phyloP scores from a whole-genome alignment of 2,113 vertebrate genomes.

The Heterochromis multidens region DNA sequence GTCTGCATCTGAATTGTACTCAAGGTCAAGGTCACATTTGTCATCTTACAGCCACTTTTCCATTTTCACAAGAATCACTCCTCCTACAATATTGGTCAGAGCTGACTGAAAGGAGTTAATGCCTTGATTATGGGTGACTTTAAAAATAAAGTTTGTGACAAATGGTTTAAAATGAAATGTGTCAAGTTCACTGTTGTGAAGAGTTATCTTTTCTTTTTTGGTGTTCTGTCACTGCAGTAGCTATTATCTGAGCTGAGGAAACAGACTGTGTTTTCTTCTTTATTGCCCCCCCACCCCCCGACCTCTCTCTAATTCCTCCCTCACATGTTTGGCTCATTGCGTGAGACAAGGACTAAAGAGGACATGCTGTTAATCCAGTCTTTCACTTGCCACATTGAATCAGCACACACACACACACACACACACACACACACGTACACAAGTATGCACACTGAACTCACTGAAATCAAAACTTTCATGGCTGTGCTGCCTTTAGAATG shows the following conservation, averaged over 20 bases:
- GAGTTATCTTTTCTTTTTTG: neutral
- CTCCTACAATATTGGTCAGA: too few species aligned
- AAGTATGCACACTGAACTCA: neutral
- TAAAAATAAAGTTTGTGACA: neutral
- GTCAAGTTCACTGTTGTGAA: neutral
- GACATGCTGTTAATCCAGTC: conserved; percentile 59
- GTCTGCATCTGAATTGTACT: neutral
- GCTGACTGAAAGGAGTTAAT: neutral
- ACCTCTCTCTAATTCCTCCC: conserved; percentile 35
- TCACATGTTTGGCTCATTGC: conserved; percentile 61
- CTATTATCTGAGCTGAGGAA: neutral
- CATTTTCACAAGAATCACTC: too few species aligned
- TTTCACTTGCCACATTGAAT: neutral
- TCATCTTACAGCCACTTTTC: too few species aligned
- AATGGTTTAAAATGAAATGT: neutral
- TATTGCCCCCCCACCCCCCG: neutral
- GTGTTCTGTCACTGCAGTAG: too few species aligned
- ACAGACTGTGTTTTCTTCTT: neutral
- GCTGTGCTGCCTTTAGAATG: neutral
- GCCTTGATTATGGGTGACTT: neutral
- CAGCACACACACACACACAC: neutral
- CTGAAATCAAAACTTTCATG: neutral
- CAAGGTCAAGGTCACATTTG: too few species aligned
- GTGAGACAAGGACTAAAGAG: conserved; percentile 49
- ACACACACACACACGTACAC: neutral